Conservation (phyloP, 2,797 vertebrate genomes). For the Poeciliopsis presidionis region DNA sequence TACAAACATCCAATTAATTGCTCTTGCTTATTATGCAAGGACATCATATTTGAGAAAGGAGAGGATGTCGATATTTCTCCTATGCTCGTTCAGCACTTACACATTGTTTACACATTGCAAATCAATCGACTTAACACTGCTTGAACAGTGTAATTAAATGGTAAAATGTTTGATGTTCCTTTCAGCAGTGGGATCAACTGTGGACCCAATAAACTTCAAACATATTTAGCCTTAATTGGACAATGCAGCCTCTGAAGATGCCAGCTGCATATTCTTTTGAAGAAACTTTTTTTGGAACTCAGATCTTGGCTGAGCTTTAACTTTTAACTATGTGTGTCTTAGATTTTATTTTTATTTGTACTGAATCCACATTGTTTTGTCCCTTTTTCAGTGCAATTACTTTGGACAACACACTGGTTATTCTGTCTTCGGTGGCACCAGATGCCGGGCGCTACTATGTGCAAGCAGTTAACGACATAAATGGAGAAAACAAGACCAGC, state of each 20-base stretch:
- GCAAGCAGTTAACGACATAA: conserved; percentile 97
- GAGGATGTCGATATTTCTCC: conserved; percentile 61
- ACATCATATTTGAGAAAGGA: conserved; percentile 59
- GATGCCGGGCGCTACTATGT: conserved; percentile 94
- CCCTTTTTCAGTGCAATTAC: conserved; percentile 87
- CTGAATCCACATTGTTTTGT: not conserved
- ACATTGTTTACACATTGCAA: conserved; percentile 69
- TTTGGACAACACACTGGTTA: conserved; percentile 94
- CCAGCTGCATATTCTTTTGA: conserved; percentile 1
- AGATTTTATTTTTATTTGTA: not conserved
- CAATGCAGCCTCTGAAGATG: not conserved
- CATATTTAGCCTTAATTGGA: conserved; percentile 40
- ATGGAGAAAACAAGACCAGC: conserved; percentile 98
- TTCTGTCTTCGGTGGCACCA: conserved; percentile 92
- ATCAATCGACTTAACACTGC: conserved; percentile 73
- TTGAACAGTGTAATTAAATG: conserved; percentile 70
- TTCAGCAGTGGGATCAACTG: conserved; percentile 49
- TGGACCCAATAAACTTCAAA: conserved; percentile 32
- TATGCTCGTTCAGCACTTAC: conserved; percentile 59
- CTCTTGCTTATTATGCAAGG: conserved; percentile 41
- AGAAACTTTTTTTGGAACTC: not conserved
- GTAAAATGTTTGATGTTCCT: conserved; percentile 65
- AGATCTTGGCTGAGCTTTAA: not conserved
- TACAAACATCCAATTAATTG: conserved; percentile 66
- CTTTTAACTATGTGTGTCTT: not conserved